A percentile compares a stretch with the other conserved stretches of the same genome.
Conservation (phyloP, 2,888 invertebrate genomes). For the Conops quadrifasciatus region DNA sequence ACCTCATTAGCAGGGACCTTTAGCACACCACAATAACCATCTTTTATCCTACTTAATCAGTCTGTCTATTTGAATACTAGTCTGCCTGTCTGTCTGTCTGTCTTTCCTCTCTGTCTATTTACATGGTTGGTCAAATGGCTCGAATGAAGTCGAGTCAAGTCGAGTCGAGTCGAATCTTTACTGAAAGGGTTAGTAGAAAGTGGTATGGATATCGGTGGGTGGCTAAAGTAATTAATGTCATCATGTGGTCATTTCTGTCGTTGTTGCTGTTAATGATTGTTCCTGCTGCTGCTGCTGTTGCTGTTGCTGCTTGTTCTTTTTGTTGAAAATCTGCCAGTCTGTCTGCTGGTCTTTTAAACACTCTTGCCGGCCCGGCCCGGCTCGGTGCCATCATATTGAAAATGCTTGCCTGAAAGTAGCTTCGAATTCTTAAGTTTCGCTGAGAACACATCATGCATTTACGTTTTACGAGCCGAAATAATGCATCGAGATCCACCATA, state of each 20-base stretch:
- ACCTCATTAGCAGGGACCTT: background rate
- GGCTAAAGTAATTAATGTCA: constrained; percentile 55
- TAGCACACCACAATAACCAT: background rate
- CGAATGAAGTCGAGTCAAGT: background rate
- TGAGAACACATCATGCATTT: background rate
- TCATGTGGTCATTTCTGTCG: constrained; percentile 50
- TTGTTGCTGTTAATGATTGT: constrained; percentile 33
- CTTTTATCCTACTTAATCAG: background rate
- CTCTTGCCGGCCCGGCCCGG: background rate
- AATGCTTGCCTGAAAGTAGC: background rate
- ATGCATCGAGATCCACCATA: background rate
- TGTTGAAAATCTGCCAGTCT: background rate
- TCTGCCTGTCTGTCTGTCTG: constrained; percentile 2
- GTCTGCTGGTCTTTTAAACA: background rate
- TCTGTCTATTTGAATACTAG: constrained; percentile 13
- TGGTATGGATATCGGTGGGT: constrained; percentile 41
- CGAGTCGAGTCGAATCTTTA: background rate
- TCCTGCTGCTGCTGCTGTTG: background rate
- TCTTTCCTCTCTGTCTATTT: background rate
- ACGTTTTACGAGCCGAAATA: background rate
- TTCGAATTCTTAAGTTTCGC: constrained; percentile 3
- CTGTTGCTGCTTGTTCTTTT: background rate
- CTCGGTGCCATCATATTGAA: constrained; percentile 39
- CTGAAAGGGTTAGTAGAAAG: constrained; percentile 13
- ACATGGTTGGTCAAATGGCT: background rate